Base-by-base conservation (phyloP, 1,140 invertebrate species). In the Homarus americanus region DNA sequence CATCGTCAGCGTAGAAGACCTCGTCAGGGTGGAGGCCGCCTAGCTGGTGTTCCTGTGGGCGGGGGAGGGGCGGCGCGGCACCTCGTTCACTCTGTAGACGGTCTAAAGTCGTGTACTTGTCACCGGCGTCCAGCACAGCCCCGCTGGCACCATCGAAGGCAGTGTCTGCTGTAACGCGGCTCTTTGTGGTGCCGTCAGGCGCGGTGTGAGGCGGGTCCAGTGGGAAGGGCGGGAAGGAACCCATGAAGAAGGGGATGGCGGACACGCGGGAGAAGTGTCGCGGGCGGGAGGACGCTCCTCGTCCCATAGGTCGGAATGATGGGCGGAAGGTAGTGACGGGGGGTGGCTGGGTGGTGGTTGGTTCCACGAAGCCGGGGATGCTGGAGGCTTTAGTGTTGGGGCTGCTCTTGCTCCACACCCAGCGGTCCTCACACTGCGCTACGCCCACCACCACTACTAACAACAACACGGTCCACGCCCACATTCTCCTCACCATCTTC, bases 1-100 rank as follows among this genome's bases (percentile, higher is more conserved):
- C 97, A 93, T 98, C 97, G 93, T 98, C 97, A 0, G 97, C 97
- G 72, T 98, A 94, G 97, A 97, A 98, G 92, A 98, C 98, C 91
- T 98, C 97, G 72, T 97, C 96, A 92, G 96, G 96, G 92, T 96
- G 96, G 0, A 98, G 94, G 20, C 97, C 97, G 17, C 97, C 97
- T 3, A 97, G 95, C 94, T 96, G 98, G 84, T 96, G 93, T 88
- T 79, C 93, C 92, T 73, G 91, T 69, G 69, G 97, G 94, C 93
- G 96, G 96, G 1, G 96, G 95, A 10, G 95, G 94, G 12, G 95
- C 95, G 0, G 95, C 93, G 93, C 82, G 24, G 89, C 63, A 34
- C 83, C 69, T n/a, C 88, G 79, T 53, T 97, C 97, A 78, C 76
- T 78, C 76, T 98, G 95, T 94, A 98, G 97, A 93, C 97, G 96